These are phyloP conservation scores for Venustaconcha ellipsiformis DNA, from an alignment of 1,140 invertebrate species.

Conservation along the genomic window DNA sequence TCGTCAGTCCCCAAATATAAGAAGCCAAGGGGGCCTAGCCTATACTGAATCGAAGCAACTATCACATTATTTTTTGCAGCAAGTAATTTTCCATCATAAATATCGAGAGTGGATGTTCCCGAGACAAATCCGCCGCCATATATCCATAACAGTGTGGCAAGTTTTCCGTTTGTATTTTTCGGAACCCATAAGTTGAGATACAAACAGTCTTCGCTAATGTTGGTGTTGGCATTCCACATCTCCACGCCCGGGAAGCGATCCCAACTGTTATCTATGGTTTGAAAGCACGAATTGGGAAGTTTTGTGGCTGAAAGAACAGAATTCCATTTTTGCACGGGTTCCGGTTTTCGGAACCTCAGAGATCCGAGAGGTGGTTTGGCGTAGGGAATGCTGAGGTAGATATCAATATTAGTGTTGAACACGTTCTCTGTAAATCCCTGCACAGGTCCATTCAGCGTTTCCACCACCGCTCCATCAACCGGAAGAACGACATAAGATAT, in stretches of 20 bases:
- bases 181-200: constrained; percentile 40
- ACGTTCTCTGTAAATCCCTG: constrained; percentile 12
- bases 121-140: constrained; percentile 3
- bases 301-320: constrained; percentile 27
- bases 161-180: constrained; percentile 77
- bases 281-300: constrained; percentile 25
- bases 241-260: constrained; percentile 36
- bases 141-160: constrained; percentile 26
- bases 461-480: background rate
- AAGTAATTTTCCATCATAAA: constrained; percentile 71
- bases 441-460: constrained; percentile 20
- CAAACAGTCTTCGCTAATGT: constrained; percentile 39
- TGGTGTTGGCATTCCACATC: constrained; percentile 56
- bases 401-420: constrained; percentile 17
- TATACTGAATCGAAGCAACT: constrained; percentile 63
- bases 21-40: constrained; percentile 57
- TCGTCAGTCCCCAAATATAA: constrained; percentile 53
- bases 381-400: constrained; percentile 92
- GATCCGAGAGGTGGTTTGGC: constrained; percentile 92
- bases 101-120: constrained; percentile 73
- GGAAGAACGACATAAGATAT: too few species aligned
- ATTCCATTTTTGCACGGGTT: constrained; percentile 20
- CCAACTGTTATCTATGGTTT: constrained; percentile 17
- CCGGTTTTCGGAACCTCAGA: constrained; percentile 76
- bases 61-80: constrained; percentile 41